Percentiles rank a stretch among this genome's conserved stretches.
These are phyloP conservation scores for Amia ocellicauda DNA, from an alignment of 2,113 vertebrate species.

Conservation along the genomic window DNA sequence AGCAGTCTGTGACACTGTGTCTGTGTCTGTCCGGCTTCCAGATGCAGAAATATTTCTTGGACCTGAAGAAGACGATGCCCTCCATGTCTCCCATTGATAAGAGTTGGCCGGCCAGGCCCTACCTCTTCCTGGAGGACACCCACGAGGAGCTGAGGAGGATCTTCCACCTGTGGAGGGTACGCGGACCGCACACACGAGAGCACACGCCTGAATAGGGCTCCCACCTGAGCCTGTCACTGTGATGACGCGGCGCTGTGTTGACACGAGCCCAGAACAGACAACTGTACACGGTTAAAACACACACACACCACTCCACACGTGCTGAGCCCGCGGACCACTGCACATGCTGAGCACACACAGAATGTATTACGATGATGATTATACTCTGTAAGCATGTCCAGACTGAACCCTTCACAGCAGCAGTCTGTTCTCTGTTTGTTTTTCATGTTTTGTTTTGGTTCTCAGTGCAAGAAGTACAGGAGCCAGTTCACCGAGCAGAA, in stretches of 20 bases:
- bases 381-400: no score
- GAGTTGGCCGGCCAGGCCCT: slow-evolving; percentile 85
- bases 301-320: no score
- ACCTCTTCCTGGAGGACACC: slow-evolving; percentile 83
- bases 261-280: no score
- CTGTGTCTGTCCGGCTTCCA: slow-evolving; percentile 40
- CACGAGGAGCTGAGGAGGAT: slow-evolving; percentile 84
- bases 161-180: slow-evolving; percentile 95
- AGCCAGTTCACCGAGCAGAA: slow-evolving; percentile 90
- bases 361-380: neutral
- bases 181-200: slow-evolving; percentile 21
- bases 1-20: neutral
- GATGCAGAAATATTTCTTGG: slow-evolving; percentile 94
- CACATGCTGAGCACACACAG: neutral
- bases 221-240: neutral
- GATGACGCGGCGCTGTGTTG: no score
- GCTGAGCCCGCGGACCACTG: neutral
- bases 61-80: slow-evolving; percentile 82
- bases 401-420: no score
- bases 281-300: no score
- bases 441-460: neutral
- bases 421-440: no score
- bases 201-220: neutral
- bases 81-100: slow-evolving; percentile 92
- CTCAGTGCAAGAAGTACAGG: slow-evolving; percentile 93